phyloP scores from a whole-genome alignment of 2,113 vertebrate species.

The Nicator chloris region DNA sequence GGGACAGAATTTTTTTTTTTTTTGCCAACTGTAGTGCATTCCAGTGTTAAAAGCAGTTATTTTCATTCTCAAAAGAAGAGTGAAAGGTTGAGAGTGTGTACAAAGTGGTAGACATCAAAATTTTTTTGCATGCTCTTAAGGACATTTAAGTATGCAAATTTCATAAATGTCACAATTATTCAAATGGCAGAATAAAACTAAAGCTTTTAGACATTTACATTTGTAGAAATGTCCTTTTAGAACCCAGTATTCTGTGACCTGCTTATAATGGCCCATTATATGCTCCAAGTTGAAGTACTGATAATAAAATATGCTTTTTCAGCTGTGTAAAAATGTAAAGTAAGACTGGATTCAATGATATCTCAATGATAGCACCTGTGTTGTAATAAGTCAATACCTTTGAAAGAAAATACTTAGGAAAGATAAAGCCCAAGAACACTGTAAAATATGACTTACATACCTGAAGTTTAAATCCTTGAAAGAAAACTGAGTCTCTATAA shows the following conservation, averaged over 20 bases:
- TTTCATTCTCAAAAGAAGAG: not conserved
- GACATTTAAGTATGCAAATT: constrained; percentile 7
- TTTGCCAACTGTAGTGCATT: not conserved
- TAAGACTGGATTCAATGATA: not conserved
- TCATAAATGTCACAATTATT: constrained; percentile 27
- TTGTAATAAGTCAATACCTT: not conserved
- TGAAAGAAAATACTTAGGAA: not conserved
- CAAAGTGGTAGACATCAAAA: constrained; percentile 6
- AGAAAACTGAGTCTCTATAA: constrained; percentile 91
- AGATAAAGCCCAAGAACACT: not conserved
- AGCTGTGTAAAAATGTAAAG: not conserved
- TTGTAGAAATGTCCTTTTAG: constrained; percentile 10
- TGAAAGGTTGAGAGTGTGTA: not conserved
- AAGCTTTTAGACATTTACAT: not conserved
- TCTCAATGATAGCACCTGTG: not conserved
- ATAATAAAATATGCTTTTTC: not conserved
- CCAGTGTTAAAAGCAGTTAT: not conserved
- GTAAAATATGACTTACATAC: constrained; percentile 52
- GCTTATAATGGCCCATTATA: not conserved
- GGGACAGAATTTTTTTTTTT: not conserved
- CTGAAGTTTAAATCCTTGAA: constrained; percentile 96
- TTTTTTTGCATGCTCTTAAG: constrained; percentile 4
- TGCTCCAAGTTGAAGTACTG: not conserved
- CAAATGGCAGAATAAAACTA: not conserved
- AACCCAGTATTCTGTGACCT: not conserved